Conservation (phyloP, 2,113 vertebrate genomes). For the Gallinago media region DNA sequence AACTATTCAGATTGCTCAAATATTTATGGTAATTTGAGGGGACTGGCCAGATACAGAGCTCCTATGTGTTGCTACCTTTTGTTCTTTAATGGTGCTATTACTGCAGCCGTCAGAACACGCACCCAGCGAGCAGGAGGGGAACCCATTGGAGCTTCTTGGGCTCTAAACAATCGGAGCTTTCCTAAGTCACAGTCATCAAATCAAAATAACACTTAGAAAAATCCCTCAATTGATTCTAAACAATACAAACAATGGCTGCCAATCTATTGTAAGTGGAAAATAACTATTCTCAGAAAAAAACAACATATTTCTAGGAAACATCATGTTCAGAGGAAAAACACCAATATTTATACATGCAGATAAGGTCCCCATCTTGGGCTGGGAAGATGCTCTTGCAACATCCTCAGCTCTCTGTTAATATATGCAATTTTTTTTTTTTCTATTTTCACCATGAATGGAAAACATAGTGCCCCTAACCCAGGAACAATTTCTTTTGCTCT, state of each 20-base stretch:
- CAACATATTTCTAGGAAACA: neutral
- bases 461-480: neutral
- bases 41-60: constrained; percentile 67
- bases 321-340: neutral
- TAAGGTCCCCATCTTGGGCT: neutral
- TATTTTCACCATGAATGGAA: neutral
- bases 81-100: constrained; percentile 73
- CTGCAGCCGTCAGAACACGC: constrained; percentile 54
- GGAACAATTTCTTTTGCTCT: neutral
- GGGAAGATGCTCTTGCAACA: constrained; percentile 1
- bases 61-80: constrained; percentile 74
- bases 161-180: constrained; percentile 61
- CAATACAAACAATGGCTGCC: constrained; percentile 54
- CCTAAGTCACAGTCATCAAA: constrained; percentile 72
- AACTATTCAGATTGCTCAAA: constrained; percentile 75
- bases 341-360: neutral
- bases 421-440: neutral
- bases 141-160: constrained; percentile 26
- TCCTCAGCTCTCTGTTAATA: neutral
- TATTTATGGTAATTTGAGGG: constrained; percentile 80
- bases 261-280: neutral
- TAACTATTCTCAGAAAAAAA: neutral
- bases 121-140: neutral
- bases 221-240: constrained; percentile 54
- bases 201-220: constrained; percentile 68